Evolutionary conservation across 2,797 vertebrate species (phyloP).

Genomic region (Telmatherina bonti): DNA sequence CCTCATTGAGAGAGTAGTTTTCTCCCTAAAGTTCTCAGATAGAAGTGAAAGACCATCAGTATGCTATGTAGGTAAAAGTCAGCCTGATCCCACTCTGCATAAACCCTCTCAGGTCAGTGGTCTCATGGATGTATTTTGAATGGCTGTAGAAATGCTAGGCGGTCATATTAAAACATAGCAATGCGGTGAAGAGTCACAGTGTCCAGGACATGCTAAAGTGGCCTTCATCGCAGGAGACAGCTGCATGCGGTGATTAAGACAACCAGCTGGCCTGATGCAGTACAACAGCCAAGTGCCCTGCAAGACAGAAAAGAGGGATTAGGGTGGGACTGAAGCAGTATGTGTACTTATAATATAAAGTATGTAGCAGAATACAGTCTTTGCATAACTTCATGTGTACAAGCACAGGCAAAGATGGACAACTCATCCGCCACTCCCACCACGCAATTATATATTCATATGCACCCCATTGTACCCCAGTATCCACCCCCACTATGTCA

Average conservation of each 20-base stretch:
- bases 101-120: constrained; percentile 49
- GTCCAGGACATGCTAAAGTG: constrained; percentile 55
- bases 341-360: constrained; percentile 20
- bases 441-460: constrained; percentile 20
- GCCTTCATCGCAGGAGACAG: constrained; percentile 70
- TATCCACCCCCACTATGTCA: constrained; percentile 26
- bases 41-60: constrained; percentile 65
- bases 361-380: constrained; percentile 30
- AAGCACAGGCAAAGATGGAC: constrained; percentile 29
- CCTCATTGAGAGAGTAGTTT: constrained; percentile 50
- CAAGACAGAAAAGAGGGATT: constrained; percentile 46
- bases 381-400: constrained; percentile 48
- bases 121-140: constrained; percentile 58
- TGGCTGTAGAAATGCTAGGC: constrained; percentile 53
- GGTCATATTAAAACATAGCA: constrained; percentile 63
- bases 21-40: constrained; percentile 52
- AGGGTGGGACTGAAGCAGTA: constrained; percentile 20
- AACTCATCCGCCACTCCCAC: neutral
- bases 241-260: constrained; percentile 71
- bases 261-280: constrained; percentile 68
- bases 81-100: constrained; percentile 46
- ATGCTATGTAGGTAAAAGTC: constrained; percentile 56
- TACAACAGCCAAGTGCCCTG: constrained; percentile 69
- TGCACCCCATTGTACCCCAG: constrained; percentile 10
- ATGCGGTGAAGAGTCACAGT: constrained; percentile 52